Conservation (phyloP, 1,140 invertebrate species). For the Brachionus asplanchnoidis region DNA sequence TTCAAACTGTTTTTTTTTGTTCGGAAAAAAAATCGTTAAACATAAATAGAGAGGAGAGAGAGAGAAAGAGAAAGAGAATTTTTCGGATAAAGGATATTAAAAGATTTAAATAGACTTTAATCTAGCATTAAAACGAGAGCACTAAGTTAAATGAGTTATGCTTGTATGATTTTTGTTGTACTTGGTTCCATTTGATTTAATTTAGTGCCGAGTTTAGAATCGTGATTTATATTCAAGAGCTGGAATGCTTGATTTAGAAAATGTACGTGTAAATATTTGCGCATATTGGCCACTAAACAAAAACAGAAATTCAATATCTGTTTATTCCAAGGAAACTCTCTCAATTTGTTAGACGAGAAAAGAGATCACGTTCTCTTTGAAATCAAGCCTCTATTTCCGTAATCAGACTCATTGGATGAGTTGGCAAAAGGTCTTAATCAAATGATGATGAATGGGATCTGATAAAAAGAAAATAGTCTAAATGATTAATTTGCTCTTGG, state of each 20-base stretch:
- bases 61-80: not conserved
- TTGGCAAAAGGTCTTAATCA: not conserved
- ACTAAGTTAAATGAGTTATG: conserved; percentile 24
- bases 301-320: not conserved
- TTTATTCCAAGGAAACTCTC: not conserved
- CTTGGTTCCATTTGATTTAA: not conserved
- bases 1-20: not conserved
- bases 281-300: not conserved
- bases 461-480: not conserved
- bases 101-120: not conserved
- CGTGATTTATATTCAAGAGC: not conserved
- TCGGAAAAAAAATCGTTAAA: not conserved
- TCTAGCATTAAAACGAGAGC: conserved; percentile 27
- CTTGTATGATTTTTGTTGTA: not conserved
- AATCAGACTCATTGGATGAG: not conserved
- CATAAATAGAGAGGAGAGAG: not conserved
- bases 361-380: not conserved
- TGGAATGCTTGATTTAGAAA: conserved; percentile 13
- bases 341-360: not conserved
- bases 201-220: not conserved
- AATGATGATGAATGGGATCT: not conserved
- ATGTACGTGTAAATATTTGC: conserved; percentile 20
- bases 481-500: not conserved
- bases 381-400: not conserved
- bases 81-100: not conserved